Conservation (phyloP, 2,888 invertebrate genomes). For the Dicyrtomina minuta region DNA sequence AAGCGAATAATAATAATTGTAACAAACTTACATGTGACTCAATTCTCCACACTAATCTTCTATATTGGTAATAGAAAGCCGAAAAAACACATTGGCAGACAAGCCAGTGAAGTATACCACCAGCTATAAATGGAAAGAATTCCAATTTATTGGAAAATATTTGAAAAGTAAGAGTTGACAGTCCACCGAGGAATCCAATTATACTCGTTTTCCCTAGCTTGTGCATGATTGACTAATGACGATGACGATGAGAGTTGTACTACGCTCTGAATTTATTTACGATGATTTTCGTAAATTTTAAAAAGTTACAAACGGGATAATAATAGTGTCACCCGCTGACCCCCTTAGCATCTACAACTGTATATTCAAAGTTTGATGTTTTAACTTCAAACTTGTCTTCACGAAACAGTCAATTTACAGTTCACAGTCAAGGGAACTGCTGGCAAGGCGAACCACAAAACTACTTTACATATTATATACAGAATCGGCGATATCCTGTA, state of each 20-base stretch:
- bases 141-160: not conserved
- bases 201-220: constrained; percentile 27
- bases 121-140: constrained; percentile 4
- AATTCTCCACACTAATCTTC: constrained; percentile 19
- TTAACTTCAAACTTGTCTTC: too few species aligned
- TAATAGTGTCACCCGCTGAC: not conserved
- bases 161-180: constrained; percentile 12
- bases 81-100: constrained; percentile 13
- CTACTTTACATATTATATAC: too few species aligned
- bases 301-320: not conserved
- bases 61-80: not conserved
- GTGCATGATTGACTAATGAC: constrained; percentile 22
- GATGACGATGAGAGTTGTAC: not conserved
- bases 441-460: too few species aligned
- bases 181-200: constrained; percentile 25
- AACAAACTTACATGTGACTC: constrained; percentile 22
- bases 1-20: too few species aligned
- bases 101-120: constrained; percentile 8
- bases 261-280: not conserved
- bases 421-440: too few species aligned
- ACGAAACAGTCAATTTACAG: too few species aligned
- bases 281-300: not conserved
- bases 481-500: too few species aligned
- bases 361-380: not conserved
- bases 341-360: not conserved